Base-by-base conservation (phyloP, 2,113 vertebrate species). In the Andinoacara biseriatus region DNA sequence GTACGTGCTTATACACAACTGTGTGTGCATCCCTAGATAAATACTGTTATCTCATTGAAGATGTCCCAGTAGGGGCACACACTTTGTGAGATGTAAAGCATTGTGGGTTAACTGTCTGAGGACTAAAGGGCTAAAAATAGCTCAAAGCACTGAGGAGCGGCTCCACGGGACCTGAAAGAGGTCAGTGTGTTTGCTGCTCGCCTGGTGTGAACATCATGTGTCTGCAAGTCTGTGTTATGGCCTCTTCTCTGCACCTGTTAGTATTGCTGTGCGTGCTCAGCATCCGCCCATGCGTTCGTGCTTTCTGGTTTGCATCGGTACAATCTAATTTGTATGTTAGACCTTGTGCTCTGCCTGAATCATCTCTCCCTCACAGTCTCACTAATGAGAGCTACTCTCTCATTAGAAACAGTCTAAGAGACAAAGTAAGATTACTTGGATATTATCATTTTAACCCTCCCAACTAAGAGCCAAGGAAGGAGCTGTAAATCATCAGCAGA, bases 51-150 rank as follows among this genome's bases (percentile, higher is more conserved):
- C 74, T 65, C 58, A 54, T 52, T 80, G 24, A 65, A 74, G n/a
- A 81, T 78, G 31, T 85, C 77, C 59, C 87, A 76, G 58, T n/a
- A 56, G 59, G 76, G 56, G 58, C 57, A 29, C 29, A 58, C 35
- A 2, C 67, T 65, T 65, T 78, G 81, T 81, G 62, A 86, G 78
- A 84, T 86, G 58, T 80, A 59, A 85, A 86, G 79, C 81, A 74
- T 59, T 81, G 61, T 60, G 79, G 90, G 90, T 92, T 92, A 92
- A 90, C 84, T 76, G 83, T 88, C 84, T 85, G 86, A 87, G 90
- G 87, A 90, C 80, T 80, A 52, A 67, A 46, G 26, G 65, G 74
- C 88, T 93, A 87, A 91, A 92, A 92, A 94, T 93, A 94, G 83
- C 88, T 72, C 58, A 9, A 18, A 58, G 86, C 86, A 49, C 85